Evolutionary conservation across 1,140 invertebrate genomes (phyloP), one percentile per base, ranked within the genome.

Genomic region (Vollenhovia emeryi): DNA sequence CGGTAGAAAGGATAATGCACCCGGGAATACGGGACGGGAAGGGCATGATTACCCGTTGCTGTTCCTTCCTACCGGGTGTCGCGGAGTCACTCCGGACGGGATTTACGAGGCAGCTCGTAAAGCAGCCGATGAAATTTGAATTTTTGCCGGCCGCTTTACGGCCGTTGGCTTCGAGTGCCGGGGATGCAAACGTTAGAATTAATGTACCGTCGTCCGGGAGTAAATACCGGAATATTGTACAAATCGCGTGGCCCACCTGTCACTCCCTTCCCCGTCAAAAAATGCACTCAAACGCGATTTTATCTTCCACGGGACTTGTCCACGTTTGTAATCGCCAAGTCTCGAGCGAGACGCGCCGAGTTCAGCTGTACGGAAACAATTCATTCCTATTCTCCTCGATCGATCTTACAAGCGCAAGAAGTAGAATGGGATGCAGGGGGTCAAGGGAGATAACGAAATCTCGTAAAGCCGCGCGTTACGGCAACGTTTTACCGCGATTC

Each of bases 81-180:
- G 78, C 50, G 50, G 66, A 82, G 66, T 82, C 69, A 82, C 50
- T 82, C 66, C 43, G 66, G 75, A 40, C 43, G 45, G 66, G 78
- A 82, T 82, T 82, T 82, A 82, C 66, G 78, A 71, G 36, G 78
- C 36, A 57, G 78, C 66, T 73, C 78, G 78, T 82, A 82, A 82
- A 82, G 50, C 52, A 59, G 24, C 66, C 78, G 78, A 73, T 82
- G 66, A 82, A 82, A 82, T 73, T 71, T 82, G 66, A 71, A 82
- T 82, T 82, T 82, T 82, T 82, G 78, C 66, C 50, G 50, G 43
- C n/a, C 27, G 43, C 59, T 64, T 48, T 66, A 64, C 43, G 75
- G 27, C 59, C 13, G 1, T 9, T 30, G 36, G n/a, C 27, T 21
- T 30, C 50, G 43, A 73, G 66, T 71, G 13, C 18, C 50, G 24